Percentiles rank a stretch among this genome's conserved stretches.
Conservation (phyloP, 2,797 vertebrate genomes). For the Crenichthys baileyi region DNA sequence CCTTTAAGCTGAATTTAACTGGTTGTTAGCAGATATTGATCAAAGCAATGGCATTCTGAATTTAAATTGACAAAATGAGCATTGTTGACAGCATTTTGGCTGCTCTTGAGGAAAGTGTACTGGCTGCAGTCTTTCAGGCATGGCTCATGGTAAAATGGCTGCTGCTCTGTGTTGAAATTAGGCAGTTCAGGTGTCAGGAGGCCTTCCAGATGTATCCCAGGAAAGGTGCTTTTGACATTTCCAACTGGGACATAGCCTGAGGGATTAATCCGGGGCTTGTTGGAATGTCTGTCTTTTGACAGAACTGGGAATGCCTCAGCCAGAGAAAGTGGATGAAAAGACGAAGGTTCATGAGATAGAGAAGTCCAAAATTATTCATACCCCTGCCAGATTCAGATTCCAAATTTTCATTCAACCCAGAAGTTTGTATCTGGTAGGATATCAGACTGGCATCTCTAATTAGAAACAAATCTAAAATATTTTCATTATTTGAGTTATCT, state of each 20-base stretch:
- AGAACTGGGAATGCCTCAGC: neutral
- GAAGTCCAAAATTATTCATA: neutral
- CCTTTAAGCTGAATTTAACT: neutral
- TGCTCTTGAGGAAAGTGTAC: neutral
- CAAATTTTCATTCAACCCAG: neutral
- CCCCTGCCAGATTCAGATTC: neutral
- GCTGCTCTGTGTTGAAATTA: neutral
- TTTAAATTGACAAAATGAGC: neutral
- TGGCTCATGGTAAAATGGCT: neutral
- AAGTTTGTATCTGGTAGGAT: neutral
- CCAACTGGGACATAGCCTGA: constrained; percentile 8
- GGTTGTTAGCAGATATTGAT: constrained; percentile 2
- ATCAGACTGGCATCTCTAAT: neutral
- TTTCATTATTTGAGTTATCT: neutral
- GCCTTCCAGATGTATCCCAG: neutral
- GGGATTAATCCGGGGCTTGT: neutral
- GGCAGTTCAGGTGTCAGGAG: constrained; percentile 6
- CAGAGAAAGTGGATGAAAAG: neutral
- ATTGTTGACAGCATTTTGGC: neutral
- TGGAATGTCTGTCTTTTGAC: neutral
- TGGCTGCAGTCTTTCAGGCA: neutral
- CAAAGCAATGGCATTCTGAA: neutral
- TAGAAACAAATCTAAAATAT: neutral
- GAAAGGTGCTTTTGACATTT: constrained; percentile 1
- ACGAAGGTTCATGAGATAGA: neutral